Base-by-base conservation (phyloP, 2,888 invertebrate species). In the Arctia plantaginis region DNA sequence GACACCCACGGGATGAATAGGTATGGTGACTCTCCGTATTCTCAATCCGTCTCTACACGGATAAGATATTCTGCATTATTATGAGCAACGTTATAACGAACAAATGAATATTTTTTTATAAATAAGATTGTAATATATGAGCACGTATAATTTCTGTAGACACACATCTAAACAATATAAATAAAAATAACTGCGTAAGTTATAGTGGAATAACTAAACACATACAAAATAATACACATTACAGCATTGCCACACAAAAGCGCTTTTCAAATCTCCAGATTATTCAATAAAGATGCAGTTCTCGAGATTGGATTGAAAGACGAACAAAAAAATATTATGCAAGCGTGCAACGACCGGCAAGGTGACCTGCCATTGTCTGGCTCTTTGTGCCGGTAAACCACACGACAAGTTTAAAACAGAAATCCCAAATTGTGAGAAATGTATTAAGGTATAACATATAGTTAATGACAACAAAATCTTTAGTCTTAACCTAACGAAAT, bases 291-390 rank as follows among this genome's bases (percentile, higher is more conserved):
- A 82, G 75, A 66, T 80, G 75, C 76, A 69, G 84, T 85, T 85
- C 77, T 72, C 68, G 81, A 83, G 82, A 85, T 83, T 78, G 82
- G 76, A 76, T 77, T 69, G 74, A 77, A 86, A 86, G 80, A 85
- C 80, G 78, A 76, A 85, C 82, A 86, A 88, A 86, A 87, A 88
- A 83, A 81, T 82, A 77, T 86, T 85, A 85, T 81, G 85, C 80
- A 86, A 87, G 85, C 85, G 86, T 80, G 78, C 86, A 85, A 82
- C 85, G 89, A 87, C 90, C 90, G 79, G 74, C 90, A 90, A 90
- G 90, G 90, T 90, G 90, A 90, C 90, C 88, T 35, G 70, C 73
- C 80, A 84, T 85, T 87, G 87, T 88, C 82, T 85, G 86, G 84
- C 84, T 80, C 79, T 80, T 81, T 64, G 66, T 74, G 77, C 74